A percentile compares a stretch with the other conserved stretches of the same genome.
phyloP scores from a whole-genome alignment of 2,797 vertebrate genomes.

The Chelon auratus region DNA sequence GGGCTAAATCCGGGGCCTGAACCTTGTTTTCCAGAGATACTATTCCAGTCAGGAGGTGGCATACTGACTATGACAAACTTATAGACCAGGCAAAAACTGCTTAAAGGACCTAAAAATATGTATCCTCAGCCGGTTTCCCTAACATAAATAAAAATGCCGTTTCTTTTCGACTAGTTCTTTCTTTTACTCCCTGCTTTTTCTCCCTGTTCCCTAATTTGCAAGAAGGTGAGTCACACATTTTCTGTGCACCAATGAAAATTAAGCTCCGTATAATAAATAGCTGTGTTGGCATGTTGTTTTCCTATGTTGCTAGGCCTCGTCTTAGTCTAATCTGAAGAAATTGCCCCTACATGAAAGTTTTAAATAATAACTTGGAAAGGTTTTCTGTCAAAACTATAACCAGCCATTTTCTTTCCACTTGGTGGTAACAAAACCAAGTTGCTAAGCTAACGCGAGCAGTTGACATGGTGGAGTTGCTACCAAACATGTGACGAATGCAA shows the following conservation, averaged over 20 bases:
- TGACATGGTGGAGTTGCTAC: neutral
- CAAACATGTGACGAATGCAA: neutral
- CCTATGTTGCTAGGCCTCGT: neutral
- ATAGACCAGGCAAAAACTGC: conserved; percentile 1
- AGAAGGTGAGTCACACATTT: neutral
- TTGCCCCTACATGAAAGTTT: neutral
- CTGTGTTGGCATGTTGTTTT: neutral
- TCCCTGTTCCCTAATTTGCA: neutral
- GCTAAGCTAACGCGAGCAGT: neutral
- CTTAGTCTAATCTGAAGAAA: neutral
- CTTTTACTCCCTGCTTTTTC: conserved; percentile 1
- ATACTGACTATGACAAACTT: conserved; percentile 11
- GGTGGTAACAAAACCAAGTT: neutral
- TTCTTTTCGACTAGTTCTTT: neutral
- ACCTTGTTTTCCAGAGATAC: conserved; percentile 53
- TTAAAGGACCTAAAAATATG: neutral
- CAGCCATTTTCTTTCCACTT: neutral
- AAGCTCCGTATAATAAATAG: neutral
- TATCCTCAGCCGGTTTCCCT: neutral
- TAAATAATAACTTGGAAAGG: neutral
- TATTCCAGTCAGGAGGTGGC: conserved; percentile 23
- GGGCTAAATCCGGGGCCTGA: conserved; percentile 59
- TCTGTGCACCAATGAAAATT: conserved; percentile 7
- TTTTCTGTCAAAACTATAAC: neutral
- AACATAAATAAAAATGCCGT: conserved; percentile 11